A percentile compares a stretch with the other conserved stretches of the same genome.
These are phyloP conservation scores for Macrosoma leucophasiata DNA, from an alignment of 2,888 invertebrate species.

Conservation along the genomic window DNA sequence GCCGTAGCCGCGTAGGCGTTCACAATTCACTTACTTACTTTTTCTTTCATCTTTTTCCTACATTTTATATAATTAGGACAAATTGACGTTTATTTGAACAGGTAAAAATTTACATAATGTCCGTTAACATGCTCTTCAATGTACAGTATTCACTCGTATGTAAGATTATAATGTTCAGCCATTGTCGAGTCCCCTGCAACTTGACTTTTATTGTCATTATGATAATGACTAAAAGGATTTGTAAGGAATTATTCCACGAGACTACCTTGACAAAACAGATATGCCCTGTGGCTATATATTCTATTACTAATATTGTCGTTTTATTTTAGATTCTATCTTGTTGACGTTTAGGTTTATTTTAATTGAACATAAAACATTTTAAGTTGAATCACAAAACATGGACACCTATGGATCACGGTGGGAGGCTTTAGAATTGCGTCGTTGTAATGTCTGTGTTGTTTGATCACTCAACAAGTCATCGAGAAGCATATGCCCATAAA, in stretches of 20 bases:
- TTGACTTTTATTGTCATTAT: constrained; percentile 70
- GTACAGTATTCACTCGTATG: too few relatives aligned
- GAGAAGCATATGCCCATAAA: constrained; percentile 1
- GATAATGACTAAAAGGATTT: constrained; percentile 72
- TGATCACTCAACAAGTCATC: constrained; percentile 34
- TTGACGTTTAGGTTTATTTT: constrained; percentile 27
- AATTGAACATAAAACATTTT: constrained; percentile 13
- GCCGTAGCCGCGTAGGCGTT: constrained; percentile 41
- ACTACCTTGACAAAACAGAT: constrained; percentile 66
- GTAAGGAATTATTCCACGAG: constrained; percentile 66
- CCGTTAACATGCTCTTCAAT: too few relatives aligned
- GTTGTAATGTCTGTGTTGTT: constrained; percentile 51
- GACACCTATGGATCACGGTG: constrained; percentile 66
- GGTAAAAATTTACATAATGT: too few relatives aligned
- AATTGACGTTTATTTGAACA: too few relatives aligned
- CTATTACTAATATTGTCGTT: constrained; percentile 15
- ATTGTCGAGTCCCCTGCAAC: constrained; percentile 52
- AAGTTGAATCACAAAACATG: constrained; percentile 42
- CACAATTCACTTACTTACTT: constrained; percentile 7
- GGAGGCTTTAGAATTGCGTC: constrained; percentile 56
- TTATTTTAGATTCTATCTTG: constrained; percentile 20
- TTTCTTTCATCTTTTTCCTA: neutral
- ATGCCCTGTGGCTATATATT: constrained; percentile 69
- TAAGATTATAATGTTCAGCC: too few relatives aligned
- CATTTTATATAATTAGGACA: too few relatives aligned